A percentile compares a stretch with the other conserved stretches of the same genome.
phyloP scores from a whole-genome alignment of 1,140 invertebrate species.

The Drosophila littoralis region DNA sequence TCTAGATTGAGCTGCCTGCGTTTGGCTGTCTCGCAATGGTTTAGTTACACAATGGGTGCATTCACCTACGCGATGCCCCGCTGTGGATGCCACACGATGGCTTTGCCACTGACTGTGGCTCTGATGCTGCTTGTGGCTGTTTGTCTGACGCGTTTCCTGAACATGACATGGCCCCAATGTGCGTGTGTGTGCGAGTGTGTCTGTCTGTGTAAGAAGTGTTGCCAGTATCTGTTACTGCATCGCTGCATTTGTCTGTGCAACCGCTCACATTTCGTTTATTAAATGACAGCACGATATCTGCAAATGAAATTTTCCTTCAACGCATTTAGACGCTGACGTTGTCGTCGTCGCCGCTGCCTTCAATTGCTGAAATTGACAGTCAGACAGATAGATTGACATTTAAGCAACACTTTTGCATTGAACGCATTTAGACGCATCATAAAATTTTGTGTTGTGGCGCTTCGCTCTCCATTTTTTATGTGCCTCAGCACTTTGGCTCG shows the following conservation, averaged over 20 bases:
- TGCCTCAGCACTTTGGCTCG: slow-evolving; percentile 63
- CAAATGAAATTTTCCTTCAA: slow-evolving; percentile 84
- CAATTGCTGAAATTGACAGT: slow-evolving; percentile 82
- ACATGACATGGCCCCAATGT: slow-evolving; percentile 41
- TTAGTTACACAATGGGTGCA: slow-evolving; percentile 83
- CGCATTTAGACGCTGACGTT: slow-evolving; percentile 65
- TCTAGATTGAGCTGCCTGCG: slow-evolving; percentile 54
- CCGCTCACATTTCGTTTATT: slow-evolving; percentile 78
- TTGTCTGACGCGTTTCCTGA: slow-evolving; percentile 68
- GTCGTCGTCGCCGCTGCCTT: slow-evolving; percentile 36
- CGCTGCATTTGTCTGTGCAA: slow-evolving; percentile 63
- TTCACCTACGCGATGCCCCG: slow-evolving; percentile 77
- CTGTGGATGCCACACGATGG: slow-evolving; percentile 54
- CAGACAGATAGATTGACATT: slow-evolving; percentile 82
- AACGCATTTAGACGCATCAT: slow-evolving; percentile 74
- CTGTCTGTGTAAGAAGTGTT: slow-evolving; percentile 73
- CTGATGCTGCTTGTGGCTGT: slow-evolving; percentile 9
- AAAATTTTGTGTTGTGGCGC: slow-evolving; percentile 68
- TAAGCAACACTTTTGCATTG: slow-evolving; percentile 79
- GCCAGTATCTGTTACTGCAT: slow-evolving; percentile 81
- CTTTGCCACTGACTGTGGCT: slow-evolving; percentile 23
- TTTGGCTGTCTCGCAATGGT: slow-evolving; percentile 71
- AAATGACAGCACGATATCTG: slow-evolving; percentile 84
- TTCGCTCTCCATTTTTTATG: slow-evolving; percentile 56
- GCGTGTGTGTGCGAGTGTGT: slow-evolving; percentile 51